Conservation (phyloP, 2,888 invertebrate species). For the Aproaerema taeniolella region DNA sequence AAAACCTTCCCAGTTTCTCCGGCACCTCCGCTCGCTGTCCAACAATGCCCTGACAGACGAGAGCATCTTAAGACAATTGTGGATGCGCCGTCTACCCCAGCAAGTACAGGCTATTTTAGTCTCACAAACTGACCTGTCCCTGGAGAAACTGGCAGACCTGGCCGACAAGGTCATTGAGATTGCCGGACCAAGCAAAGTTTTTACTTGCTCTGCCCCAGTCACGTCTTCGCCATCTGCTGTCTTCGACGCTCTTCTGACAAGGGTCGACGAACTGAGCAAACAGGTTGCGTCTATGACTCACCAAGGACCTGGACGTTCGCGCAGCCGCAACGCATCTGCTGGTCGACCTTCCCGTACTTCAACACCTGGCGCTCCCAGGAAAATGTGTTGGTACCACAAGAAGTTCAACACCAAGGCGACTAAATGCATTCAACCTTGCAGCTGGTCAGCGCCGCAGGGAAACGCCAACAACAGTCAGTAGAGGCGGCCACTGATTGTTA, state of each 20-base stretch:
- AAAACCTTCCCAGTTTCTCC: no score
- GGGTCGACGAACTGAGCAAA: not conserved
- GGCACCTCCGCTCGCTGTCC: no score
- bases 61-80: not conserved
- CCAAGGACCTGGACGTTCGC: not conserved
- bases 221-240: not conserved
- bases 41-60: not conserved
- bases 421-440: constrained; percentile 9
- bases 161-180: not conserved
- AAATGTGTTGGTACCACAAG: not conserved
- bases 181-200: not conserved
- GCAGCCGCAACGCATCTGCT: not conserved
- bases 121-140: not conserved
- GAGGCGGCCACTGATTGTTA: constrained; percentile 16
- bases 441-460: constrained; percentile 16
- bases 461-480: constrained; percentile 17
- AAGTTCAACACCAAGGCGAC: not conserved
- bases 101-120: not conserved
- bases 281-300: not conserved
- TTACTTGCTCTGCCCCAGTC: not conserved
- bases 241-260: not conserved
- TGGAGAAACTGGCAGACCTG: not conserved
- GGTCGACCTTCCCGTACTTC: not conserved
- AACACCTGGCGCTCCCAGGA: not conserved
- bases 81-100: not conserved